Conservation (phyloP, 23 tunicate genomes). For the Aplidium turbinatum region DNA sequence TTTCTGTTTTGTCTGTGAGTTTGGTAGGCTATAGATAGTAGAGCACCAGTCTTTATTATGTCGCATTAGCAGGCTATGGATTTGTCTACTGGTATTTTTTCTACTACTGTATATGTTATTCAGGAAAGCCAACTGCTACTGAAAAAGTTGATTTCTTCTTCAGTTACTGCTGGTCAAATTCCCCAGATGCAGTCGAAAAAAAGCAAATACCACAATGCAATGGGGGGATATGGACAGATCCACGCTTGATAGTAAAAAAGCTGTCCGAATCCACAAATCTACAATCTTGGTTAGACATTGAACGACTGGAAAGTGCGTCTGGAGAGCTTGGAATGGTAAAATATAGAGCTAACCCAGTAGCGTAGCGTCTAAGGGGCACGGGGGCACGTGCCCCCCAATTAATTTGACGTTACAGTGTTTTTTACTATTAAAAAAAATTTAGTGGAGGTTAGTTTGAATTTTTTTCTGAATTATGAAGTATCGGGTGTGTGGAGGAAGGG, state of each 20-base stretch:
- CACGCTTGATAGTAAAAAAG: constrained; percentile 50
- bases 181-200: constrained; percentile 45
- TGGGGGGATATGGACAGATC: constrained; percentile 74
- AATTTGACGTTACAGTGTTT: no score
- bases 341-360: no score
- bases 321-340: constrained; percentile 93
- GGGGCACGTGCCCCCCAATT: no score
- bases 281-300: constrained; percentile 78
- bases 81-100: not conserved
- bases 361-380: no score
- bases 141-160: constrained; percentile 73
- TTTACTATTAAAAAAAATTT: no score
- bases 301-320: constrained; percentile 78
- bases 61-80: no score
- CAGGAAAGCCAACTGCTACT: constrained; percentile 48
- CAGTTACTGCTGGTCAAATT: constrained; percentile 95
- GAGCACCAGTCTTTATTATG: no score
- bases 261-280: constrained; percentile 22
- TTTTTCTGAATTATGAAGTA: no score
- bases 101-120: not conserved
- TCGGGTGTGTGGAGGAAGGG: no score
- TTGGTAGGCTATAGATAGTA: no score
- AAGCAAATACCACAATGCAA: constrained; percentile 41
- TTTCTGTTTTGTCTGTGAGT: no score
- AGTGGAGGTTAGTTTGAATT: no score